Conservation (phyloP, 2,113 vertebrate genomes). For the Oxyruncus cristatus region DNA sequence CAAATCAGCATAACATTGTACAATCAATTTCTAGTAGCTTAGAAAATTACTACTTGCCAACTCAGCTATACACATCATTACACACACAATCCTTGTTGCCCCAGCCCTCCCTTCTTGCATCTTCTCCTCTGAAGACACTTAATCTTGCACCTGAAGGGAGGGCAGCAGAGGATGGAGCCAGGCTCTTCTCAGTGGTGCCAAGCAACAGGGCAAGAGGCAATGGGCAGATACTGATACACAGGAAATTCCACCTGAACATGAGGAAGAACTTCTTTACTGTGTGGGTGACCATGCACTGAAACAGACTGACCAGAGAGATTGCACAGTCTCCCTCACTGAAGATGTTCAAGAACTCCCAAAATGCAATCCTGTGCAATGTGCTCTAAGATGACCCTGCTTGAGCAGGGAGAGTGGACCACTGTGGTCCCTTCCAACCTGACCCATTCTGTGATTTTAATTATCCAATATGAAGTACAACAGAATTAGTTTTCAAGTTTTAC, state of each 20-base stretch:
- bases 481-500: neutral
- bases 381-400: neutral
- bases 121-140: neutral
- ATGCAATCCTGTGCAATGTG: neutral
- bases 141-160: neutral
- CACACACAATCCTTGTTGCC: neutral
- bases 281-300: neutral
- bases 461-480: fast-evolving
- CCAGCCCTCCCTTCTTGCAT: neutral
- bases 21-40: neutral
- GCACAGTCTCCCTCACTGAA: neutral
- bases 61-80: neutral
- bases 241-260: neutral
- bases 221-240: neutral
- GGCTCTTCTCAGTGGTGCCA: neutral
- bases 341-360: neutral
- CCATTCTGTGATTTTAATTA: neutral
- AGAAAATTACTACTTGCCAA: neutral
- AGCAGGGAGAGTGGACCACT: neutral
- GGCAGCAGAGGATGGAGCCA: neutral
- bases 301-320: neutral
- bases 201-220: neutral
- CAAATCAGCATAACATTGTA: neutral
- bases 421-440: neutral
- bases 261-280: neutral